Conservation (phyloP, 2,888 invertebrate species). For the Neelides folsomi region DNA sequence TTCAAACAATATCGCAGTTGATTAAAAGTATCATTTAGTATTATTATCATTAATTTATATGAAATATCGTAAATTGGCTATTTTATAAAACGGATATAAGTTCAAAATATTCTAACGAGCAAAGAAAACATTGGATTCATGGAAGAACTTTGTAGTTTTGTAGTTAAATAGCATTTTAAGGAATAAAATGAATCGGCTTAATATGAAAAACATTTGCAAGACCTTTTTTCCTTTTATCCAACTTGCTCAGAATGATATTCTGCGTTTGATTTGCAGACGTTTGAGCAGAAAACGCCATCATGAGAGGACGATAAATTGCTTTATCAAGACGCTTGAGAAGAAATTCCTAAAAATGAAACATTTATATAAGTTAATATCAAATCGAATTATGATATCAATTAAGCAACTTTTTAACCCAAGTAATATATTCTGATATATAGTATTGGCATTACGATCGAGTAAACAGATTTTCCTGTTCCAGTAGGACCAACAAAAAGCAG, state of each 20-base stretch:
- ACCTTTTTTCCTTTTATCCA: conserved; percentile 83
- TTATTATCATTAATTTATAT: too few species aligned
- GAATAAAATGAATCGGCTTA: too few species aligned
- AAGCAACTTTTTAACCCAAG: neutral
- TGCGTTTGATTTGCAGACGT: conserved; percentile 87
- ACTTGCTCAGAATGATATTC: conserved; percentile 84
- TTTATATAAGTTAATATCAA: too few species aligned
- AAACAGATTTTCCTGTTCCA: conserved; percentile 87
- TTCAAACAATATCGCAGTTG: too few species aligned
- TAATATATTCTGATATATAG: neutral
- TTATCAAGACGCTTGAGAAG: conserved; percentile 67
- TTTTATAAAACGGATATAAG: too few species aligned
- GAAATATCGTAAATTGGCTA: too few species aligned
- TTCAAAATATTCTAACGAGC: too few species aligned
- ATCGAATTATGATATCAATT: too few species aligned
- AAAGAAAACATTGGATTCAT: too few species aligned
- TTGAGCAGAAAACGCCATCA: conserved; percentile 86
- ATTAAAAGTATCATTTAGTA: too few species aligned
- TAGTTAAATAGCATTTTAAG: too few species aligned
- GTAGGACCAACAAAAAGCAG: conserved; percentile 84
- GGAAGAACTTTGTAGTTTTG: too few species aligned
- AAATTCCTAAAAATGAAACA: conserved; percentile 52
- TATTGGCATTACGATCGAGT: conserved; percentile 51
- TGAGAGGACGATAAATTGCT: conserved; percentile 63
- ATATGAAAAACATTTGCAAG: neutral